Base-by-base conservation (phyloP, 2,797 vertebrate genomes). In the Avahi laniger region DNA sequence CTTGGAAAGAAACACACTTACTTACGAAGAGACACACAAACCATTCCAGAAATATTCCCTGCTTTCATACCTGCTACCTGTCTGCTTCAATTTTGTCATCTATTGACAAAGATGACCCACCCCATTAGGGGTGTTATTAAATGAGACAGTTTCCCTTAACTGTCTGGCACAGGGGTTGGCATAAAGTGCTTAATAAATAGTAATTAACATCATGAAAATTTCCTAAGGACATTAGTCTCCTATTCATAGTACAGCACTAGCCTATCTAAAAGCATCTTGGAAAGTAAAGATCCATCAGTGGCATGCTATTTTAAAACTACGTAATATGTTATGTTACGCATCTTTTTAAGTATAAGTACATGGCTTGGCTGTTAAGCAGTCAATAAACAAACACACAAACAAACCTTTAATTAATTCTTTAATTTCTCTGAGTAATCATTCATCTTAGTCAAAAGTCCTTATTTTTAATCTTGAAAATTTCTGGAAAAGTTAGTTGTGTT, bases 311-410 rank as follows among this genome's bases (percentile, higher is more conserved):
- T 65, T 70, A 7, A 43, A 92, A 82, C 72, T 78, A 8, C 12
- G n/a, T 35, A 8, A 33, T n/a, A 67, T 76, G 52, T 54, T 81
- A 70, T 20, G 70, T 8, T 9, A 3, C 24, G 5, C n/a, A 86
- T 52, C 50, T 89, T 76, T 73, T 86, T 43, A 94, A 94, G 76
- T 81, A 86, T 59, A 96, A 95, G 82, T 76, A 73, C 33, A 79
- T 54, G 18, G 20, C 26, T 30, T 87, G 24, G 17, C 18, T 96
- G 80, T 67, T 93, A 57, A 96, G 67, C 59, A 59, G 61, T 81
- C 54, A 87, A 50, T 35, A 54, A 54, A 57, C 24, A 78, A 72
- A 67, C 30, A 93, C 13, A 85, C 20, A 91, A 85, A 63, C 13
- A 67, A 46, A 72, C 8, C 15, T 81, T 91, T 89, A 83, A 91